Evolutionary conservation across 2,113 vertebrate genomes (phyloP).

Genomic region (Morone saxatilis): DNA sequence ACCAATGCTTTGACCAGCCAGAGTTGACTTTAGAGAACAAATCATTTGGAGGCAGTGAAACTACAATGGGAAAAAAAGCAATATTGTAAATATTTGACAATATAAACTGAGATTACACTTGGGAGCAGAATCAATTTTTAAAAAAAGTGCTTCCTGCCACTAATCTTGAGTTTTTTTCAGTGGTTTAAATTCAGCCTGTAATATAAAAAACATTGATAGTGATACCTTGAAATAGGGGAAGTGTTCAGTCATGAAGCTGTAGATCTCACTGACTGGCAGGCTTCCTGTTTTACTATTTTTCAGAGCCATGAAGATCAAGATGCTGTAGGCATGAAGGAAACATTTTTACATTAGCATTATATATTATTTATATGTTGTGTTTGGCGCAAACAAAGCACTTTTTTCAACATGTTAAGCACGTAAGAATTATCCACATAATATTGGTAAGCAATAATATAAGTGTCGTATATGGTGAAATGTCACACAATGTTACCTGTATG

Average conservation of each 20-base stretch:
- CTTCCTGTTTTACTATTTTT: slow-evolving; percentile 97
- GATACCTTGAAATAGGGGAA: slow-evolving; percentile 99
- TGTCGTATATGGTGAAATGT: neutral
- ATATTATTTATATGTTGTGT: neutral
- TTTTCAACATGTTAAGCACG: neutral
- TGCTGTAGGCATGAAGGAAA: slow-evolving; percentile 84
- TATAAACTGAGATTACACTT: neutral
- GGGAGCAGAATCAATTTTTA: neutral
- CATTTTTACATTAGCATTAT: neutral
- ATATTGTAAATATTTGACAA: neutral
- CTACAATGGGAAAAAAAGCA: too few relatives aligned
- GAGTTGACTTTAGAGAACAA: neutral
- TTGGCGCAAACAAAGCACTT: neutral
- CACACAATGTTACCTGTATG: slow-evolving; percentile 90
- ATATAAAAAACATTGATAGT: neutral
- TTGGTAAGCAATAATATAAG: neutral
- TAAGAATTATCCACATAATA: neutral
- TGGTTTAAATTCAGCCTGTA: neutral
- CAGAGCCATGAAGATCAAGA: slow-evolving; percentile 98
- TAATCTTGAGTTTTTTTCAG: neutral
- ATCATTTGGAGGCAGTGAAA: neutral
- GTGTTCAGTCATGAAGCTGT: slow-evolving; percentile 98
- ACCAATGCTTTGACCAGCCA: neutral
- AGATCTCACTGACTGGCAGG: slow-evolving; percentile 98
- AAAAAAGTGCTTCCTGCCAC: neutral